A percentile compares a stretch with the other conserved stretches of the same genome.
These are phyloP conservation scores for Proisotoma minuta DNA, from an alignment of 2,888 invertebrate genomes.

Conservation along the genomic window DNA sequence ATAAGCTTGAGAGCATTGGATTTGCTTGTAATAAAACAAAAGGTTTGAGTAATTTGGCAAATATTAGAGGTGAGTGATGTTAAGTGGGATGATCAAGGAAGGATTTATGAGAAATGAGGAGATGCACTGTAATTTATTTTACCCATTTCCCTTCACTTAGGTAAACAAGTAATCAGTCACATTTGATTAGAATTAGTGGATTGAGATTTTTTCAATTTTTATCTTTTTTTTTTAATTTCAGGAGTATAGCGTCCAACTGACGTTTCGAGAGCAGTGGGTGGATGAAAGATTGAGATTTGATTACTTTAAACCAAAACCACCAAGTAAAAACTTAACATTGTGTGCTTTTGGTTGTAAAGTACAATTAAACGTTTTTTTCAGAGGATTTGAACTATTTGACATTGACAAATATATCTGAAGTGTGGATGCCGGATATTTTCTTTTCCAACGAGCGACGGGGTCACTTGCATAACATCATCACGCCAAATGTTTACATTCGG, in stretches of 20 bases:
- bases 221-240: conserved; percentile 53
- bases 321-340: neutral
- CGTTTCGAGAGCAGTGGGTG: conserved; percentile 93
- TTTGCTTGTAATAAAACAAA: no score
- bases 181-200: no score
- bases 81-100: no score
- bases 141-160: no score
- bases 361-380: conserved; percentile 49
- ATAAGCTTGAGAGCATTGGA: no score
- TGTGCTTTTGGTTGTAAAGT: neutral
- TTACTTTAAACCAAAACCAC: neutral
- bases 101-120: no score
- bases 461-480: conserved; percentile 93
- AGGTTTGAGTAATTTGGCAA: no score
- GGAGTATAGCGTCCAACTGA: conserved; percentile 96
- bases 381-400: conserved; percentile 85
- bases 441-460: conserved; percentile 97
- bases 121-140: no score
- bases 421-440: conserved; percentile 90
- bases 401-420: conserved; percentile 84
- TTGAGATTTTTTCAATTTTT: neutral
- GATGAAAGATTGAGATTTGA: conserved; percentile 67
- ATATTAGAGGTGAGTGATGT: no score
- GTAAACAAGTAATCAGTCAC: no score
- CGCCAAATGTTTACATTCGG: conserved; percentile 94